These are phyloP conservation scores for Gyps fulvus DNA, from an alignment of 2,113 vertebrate species.

Conservation along the genomic window DNA sequence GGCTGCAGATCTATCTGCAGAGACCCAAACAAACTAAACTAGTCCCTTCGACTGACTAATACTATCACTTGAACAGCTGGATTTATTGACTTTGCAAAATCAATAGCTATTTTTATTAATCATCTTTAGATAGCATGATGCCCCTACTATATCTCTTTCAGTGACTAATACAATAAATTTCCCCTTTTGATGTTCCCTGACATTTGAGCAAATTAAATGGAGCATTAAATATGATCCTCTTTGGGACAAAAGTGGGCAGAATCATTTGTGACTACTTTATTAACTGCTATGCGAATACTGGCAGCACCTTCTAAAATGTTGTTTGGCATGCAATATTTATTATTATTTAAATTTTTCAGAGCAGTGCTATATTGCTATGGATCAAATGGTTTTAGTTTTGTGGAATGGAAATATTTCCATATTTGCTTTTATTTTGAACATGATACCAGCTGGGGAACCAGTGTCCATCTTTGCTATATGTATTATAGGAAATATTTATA, in stretches of 20 bases:
- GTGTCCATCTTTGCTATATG: not conserved
- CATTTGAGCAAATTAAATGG: slow-evolving; percentile 79
- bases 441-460: not conserved
- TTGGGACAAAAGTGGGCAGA: slow-evolving; percentile 67
- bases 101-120: slow-evolving; percentile 75
- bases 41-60: not conserved
- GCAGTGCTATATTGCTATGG: slow-evolving; percentile 40
- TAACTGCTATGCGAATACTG: slow-evolving; percentile 55
- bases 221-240: slow-evolving; percentile 75
- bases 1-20: not conserved
- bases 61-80: slow-evolving; percentile 38
- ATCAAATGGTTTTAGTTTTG: slow-evolving; percentile 76
- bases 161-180: slow-evolving; percentile 73
- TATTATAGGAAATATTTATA: not conserved
- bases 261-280: slow-evolving; percentile 74
- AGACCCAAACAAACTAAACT: slow-evolving; percentile 24
- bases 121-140: slow-evolving; percentile 62
- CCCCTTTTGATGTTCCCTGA: slow-evolving; percentile 75
- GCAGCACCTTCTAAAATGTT: slow-evolving; percentile 48
- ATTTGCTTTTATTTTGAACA: slow-evolving; percentile 70
- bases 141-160: slow-evolving; percentile 69
- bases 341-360: slow-evolving; percentile 55
- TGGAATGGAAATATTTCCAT: slow-evolving; percentile 75
- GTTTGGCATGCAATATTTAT: slow-evolving; percentile 39
- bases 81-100: slow-evolving; percentile 70